Base-by-base conservation (phyloP, 2,888 invertebrate species). In the Lasioglossum oenotherae region DNA sequence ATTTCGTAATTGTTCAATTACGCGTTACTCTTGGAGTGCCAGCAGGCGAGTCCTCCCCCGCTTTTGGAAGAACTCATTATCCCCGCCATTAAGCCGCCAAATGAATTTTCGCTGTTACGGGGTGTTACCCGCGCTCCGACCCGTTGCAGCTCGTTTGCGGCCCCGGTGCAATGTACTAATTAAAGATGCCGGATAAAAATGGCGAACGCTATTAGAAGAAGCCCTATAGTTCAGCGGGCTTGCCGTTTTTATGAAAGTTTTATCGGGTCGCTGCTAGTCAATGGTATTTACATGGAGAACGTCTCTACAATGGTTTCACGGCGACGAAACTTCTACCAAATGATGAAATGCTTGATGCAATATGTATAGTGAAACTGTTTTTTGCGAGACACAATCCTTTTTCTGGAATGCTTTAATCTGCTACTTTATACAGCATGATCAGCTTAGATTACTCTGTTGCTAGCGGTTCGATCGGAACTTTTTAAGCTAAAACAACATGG, bases 191-290 rank as follows among this genome's bases (percentile, higher is more conserved):
- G 73, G 82, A 78, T 74, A 81, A 82, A 82, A 83, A 53, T 69
- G 78, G 80, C 31, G 27, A 57, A n/a, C 78, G 60, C 74, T 49
- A 69, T 49, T 69, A 74, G 71, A 49, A 53, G 67, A 64, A 76
- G 60, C n/a, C 44, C 71, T 83, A 86, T 82, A 82, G 80, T 80
- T 49, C 67, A 73, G 41, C 46, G 74, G 67, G 46, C 2, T 31
- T 16, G 81, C 64, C 41, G 78, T 82, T 87, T 82, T 85, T 76
- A 76, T 80, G 75, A 80, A 82, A 82, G 74, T 84, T 87, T 84
- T 74, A 87, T 84, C 81, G 80, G 75, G n/a, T 46, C 67, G 60
- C 41, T 5, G 81, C 80, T 78, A 80, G 81, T 81, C 80, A 73
- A 79, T 72, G 57, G 27, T 78, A 31, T 78, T 81, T 31, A 14